Percentiles rank a stretch among this genome's conserved stretches.
phyloP scores from a whole-genome alignment of 2,113 vertebrate species.

The Lepus timidus region DNA sequence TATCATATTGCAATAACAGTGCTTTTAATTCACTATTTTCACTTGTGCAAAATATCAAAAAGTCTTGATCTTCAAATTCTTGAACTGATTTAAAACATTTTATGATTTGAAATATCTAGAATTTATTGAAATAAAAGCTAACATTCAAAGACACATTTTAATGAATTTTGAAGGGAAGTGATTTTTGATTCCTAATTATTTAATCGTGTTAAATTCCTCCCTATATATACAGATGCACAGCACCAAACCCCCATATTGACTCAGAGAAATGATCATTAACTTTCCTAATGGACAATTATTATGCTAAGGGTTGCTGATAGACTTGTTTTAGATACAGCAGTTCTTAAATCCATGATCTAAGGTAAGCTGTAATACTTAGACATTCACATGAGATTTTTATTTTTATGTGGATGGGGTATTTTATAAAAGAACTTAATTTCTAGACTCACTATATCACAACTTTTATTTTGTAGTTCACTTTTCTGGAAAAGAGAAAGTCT shows the following conservation, averaged over 20 bases:
- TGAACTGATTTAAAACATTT: neutral
- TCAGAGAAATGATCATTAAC: neutral
- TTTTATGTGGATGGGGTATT: slow-evolving; percentile 9
- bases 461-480: neutral
- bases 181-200: neutral
- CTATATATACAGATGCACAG: neutral
- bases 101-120: slow-evolving; percentile 1
- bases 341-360: neutral
- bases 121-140: slow-evolving; percentile 2
- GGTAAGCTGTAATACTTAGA: neutral
- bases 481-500: neutral
- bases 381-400: neutral
- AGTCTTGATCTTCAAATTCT: neutral
- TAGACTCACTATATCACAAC: neutral
- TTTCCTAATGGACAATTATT: neutral
- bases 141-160: neutral
- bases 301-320: neutral
- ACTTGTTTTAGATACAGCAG: neutral
- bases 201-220: neutral
- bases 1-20: neutral
- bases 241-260: neutral
- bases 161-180: neutral
- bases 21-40: neutral
- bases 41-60: slow-evolving; percentile 33
- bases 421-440: slow-evolving; percentile 23